phyloP scores from a whole-genome alignment of 1,140 invertebrate genomes.

The Heliconius nattereri region DNA sequence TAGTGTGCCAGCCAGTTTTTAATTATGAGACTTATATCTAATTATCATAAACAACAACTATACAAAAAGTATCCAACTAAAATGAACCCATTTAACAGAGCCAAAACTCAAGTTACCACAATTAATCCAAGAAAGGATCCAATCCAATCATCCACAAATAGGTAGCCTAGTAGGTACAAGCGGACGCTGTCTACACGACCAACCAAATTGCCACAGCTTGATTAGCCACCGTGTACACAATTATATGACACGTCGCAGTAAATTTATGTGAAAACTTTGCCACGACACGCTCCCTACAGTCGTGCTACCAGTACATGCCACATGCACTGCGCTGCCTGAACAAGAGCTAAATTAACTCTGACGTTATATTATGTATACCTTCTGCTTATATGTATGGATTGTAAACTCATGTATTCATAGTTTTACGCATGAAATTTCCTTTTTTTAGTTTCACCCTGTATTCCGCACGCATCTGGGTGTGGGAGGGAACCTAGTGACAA shows the following conservation, averaged over 20 bases:
- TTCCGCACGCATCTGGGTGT: not conserved
- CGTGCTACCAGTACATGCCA: not conserved
- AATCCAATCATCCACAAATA: not conserved
- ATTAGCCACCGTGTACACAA: constrained; percentile 21
- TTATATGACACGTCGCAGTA: constrained; percentile 18
- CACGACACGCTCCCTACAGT: constrained; percentile 14
- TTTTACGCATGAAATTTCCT: too few relatives aligned
- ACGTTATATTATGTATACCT: not conserved
- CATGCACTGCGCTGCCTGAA: constrained; percentile 7
- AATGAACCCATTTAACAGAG: not conserved
- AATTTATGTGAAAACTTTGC: constrained; percentile 23
- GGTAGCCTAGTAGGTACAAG: not conserved
- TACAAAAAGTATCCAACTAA: too few relatives aligned
- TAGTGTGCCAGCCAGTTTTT: too few relatives aligned
- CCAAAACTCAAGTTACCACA: not conserved
- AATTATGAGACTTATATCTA: too few relatives aligned
- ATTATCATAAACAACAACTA: too few relatives aligned
- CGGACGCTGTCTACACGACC: constrained; percentile 11
- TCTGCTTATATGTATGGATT: not conserved
- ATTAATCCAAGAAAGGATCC: constrained; percentile 1
- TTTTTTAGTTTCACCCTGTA: not conserved
- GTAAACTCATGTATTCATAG: too few relatives aligned
- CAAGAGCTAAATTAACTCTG: constrained; percentile 12
- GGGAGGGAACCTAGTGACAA: not conserved
- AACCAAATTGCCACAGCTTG: constrained; percentile 14